These are phyloP conservation scores for Drosophila parvula DNA, from an alignment of 1,140 invertebrate genomes.

Conservation along the genomic window DNA sequence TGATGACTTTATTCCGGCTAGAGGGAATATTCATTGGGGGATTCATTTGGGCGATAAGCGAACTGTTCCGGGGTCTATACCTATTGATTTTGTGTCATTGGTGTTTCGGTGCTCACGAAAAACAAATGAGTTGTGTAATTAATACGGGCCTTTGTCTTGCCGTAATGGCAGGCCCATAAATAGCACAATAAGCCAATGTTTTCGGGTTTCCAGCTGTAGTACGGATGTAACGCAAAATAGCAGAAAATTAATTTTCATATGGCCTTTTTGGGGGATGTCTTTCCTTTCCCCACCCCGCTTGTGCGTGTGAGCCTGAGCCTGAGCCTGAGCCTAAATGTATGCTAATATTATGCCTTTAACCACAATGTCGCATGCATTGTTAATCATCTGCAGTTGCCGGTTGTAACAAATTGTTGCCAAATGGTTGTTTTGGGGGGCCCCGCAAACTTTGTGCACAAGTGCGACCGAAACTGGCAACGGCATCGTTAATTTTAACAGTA, in stretches of 20 bases:
- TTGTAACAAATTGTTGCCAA: slow-evolving; percentile 80
- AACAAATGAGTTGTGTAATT: slow-evolving; percentile 80
- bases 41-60: slow-evolving; percentile 11
- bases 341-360: slow-evolving; percentile 81
- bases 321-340: slow-evolving; percentile 53
- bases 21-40: not conserved
- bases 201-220: slow-evolving; percentile 8
- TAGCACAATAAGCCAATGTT: slow-evolving; percentile 72
- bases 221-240: slow-evolving; percentile 52
- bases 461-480: slow-evolving; percentile 45
- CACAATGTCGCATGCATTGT: slow-evolving; percentile 80
- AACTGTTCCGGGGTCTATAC: slow-evolving; percentile 15
- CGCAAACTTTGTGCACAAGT: slow-evolving; percentile 51
- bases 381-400: slow-evolving; percentile 80
- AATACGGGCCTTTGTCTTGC: slow-evolving; percentile 68
- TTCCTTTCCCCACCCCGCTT: slow-evolving; percentile 2
- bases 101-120: slow-evolving; percentile 41
- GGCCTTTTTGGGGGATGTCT: slow-evolving; percentile 25
- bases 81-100: slow-evolving; percentile 74
- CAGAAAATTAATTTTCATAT: slow-evolving; percentile 78
- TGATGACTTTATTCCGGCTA: slow-evolving; percentile 62
- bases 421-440: slow-evolving; percentile 71
- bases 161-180: slow-evolving; percentile 73
- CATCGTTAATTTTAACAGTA: slow-evolving; percentile 79
- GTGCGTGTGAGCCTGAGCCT: slow-evolving; percentile 28